These are phyloP conservation scores for Caranx ignobilis DNA, from an alignment of 2,113 vertebrate species.

Conservation along the genomic window DNA sequence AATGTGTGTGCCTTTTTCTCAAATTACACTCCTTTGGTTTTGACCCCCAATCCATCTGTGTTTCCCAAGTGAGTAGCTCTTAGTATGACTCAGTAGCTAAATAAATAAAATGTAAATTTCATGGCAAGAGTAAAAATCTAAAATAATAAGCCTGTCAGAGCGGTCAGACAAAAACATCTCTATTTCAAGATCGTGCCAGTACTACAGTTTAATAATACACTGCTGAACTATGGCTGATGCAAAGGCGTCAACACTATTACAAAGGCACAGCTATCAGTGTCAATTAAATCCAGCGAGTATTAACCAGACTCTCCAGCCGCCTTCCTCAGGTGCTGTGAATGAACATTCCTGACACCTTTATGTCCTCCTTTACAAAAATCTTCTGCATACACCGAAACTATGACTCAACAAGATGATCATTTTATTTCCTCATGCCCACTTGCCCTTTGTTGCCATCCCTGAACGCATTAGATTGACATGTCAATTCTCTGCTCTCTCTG, in stretches of 20 bases:
- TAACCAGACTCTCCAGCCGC: not conserved
- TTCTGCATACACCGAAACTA: not conserved
- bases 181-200: not conserved
- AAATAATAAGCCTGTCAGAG: too few species aligned
- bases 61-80: not conserved
- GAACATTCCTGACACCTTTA: not conserved
- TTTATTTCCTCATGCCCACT: not conserved
- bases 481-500: not conserved
- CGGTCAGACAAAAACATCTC: not conserved
- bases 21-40: not conserved
- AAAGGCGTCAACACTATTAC: not conserved
- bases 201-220: not conserved
- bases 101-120: not conserved
- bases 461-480: constrained; percentile 2
- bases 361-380: not conserved
- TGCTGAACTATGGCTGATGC: not conserved
- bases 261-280: not conserved
- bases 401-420: not conserved
- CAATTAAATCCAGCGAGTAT: not conserved
- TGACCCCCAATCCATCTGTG: too few species aligned
- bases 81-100: not conserved
- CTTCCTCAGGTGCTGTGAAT: not conserved
- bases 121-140: not conserved
- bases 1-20: not conserved
- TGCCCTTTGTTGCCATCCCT: not conserved